These are phyloP conservation scores for Amblyjoppa proteus DNA, from an alignment of 2,888 invertebrate species.

Conservation along the genomic window DNA sequence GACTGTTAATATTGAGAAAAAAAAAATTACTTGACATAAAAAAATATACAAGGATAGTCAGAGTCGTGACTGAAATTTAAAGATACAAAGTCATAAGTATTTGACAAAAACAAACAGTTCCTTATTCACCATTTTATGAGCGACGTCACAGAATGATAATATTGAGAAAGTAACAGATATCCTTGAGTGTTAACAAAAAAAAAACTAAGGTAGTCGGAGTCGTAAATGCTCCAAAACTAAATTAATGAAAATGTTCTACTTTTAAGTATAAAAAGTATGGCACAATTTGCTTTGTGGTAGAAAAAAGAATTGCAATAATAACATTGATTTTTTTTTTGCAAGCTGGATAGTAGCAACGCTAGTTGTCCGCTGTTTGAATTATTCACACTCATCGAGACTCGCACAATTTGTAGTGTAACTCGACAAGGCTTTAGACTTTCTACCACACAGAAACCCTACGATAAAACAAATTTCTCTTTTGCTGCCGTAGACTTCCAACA, in stretches of 20 bases:
- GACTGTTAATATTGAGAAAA: too few species aligned
- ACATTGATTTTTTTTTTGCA: background rate
- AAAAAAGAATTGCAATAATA: background rate
- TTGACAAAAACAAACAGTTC: constrained; percentile 8
- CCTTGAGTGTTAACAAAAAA: too few species aligned
- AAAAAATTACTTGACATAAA: too few species aligned
- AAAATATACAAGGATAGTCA: background rate
- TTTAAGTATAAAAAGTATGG: too few species aligned
- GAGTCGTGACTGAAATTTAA: constrained; percentile 59
- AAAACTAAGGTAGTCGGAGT: background rate
- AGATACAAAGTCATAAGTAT: constrained; percentile 56
- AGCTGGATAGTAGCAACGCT: background rate
- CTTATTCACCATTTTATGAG: constrained; percentile 1
- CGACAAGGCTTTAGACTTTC: background rate
- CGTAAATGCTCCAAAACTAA: background rate
- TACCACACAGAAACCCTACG: background rate
- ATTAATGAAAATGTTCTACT: background rate
- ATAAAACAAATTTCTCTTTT: background rate
- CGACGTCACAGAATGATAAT: too few species aligned
- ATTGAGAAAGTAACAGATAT: too few species aligned
- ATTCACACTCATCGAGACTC: background rate
- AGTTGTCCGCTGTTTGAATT: background rate
- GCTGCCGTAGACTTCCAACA: background rate
- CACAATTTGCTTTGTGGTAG: background rate
- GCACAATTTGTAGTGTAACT: background rate